Base-by-base conservation (phyloP, 2,797 vertebrate genomes). In the Scleropages formosus region DNA sequence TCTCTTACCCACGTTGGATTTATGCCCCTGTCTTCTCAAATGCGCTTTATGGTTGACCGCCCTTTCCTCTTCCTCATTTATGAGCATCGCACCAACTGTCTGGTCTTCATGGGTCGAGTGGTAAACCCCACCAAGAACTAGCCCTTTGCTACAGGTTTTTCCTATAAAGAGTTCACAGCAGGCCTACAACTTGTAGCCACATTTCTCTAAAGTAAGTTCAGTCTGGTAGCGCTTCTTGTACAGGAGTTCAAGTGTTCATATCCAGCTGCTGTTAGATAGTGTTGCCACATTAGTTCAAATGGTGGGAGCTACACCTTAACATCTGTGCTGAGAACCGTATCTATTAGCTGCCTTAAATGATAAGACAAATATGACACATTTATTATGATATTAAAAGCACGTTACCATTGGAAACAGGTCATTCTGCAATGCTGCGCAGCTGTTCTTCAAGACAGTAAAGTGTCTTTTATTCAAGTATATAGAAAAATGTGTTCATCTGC, bases 51-150 rank as follows among this genome's bases (percentile, higher is more conserved):
- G 0, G 91, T 94, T 0, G 96, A 98, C 82, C 94, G 92, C 0
- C 98, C 97, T 3, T 99, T 99, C 82, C 84, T 99, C 76, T 98
- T 99, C 83, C 90, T 98, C 15, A 91, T 98, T 89, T 98, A 98
- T 0, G 98, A 99, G 79, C 95, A 97, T 56, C 97, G 95, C 76
- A 98, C 97, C 60, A 91, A 93, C 78, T 98, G 97, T 81, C 91
- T 99, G 0, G 91, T 99, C 63, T 99, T 98, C 89, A 94, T 97
- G 89, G 98, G 98, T 15, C 92, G 94, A 53, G 96, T 99, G 39
- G 89, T 75, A 81, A 93, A 99, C 80, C 98, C 98, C 56, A 84
- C 88, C 78, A 92, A 89, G 74, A 91, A 58, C 81, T 94, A 89
- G 90, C 82, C 31, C 31, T 39, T n/a, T 68, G 20, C 53, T n/a